phyloP scores from a whole-genome alignment of 2,888 invertebrate species.

The Prenolepis imparis region DNA sequence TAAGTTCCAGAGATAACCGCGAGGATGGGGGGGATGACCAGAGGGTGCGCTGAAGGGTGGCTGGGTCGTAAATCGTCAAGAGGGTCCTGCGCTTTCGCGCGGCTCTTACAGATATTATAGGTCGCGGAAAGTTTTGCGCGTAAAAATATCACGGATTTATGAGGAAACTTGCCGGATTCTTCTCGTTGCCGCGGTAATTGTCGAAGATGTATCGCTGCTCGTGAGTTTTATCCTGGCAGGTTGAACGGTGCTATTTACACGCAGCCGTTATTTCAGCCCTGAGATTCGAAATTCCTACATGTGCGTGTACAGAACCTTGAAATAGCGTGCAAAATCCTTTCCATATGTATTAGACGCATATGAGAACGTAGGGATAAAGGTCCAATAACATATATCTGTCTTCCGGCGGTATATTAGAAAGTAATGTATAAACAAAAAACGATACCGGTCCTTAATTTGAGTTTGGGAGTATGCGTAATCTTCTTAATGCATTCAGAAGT shows the following conservation, averaged over 20 bases:
- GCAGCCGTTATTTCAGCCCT: constrained; percentile 66
- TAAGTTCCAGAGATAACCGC: constrained; percentile 71
- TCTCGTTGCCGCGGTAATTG: constrained; percentile 79
- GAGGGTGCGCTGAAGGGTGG: constrained; percentile 43
- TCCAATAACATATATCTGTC: no score
- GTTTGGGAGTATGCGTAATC: background rate
- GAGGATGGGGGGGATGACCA: constrained; percentile 63
- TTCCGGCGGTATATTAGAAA: no score
- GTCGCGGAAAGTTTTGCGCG: constrained; percentile 79
- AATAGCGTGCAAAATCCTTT: background rate
- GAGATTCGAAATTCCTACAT: constrained; percentile 63
- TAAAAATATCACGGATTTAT: constrained; percentile 83
- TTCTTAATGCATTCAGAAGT: background rate
- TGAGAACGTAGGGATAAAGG: background rate
- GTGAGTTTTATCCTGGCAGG: constrained; percentile 77
- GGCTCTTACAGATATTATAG: constrained; percentile 76
- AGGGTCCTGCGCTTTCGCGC: constrained; percentile 61
- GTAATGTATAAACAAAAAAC: background rate
- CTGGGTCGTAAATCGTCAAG: constrained; percentile 71
- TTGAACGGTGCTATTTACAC: constrained; percentile 51
- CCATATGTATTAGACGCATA: background rate
- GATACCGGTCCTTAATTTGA: background rate
- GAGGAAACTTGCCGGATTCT: constrained; percentile 78
- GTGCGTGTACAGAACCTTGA: background rate
- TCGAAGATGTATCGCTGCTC: constrained; percentile 79